phyloP scores from a whole-genome alignment of 2,888 invertebrate species.

The Hypena proboscidalis region DNA sequence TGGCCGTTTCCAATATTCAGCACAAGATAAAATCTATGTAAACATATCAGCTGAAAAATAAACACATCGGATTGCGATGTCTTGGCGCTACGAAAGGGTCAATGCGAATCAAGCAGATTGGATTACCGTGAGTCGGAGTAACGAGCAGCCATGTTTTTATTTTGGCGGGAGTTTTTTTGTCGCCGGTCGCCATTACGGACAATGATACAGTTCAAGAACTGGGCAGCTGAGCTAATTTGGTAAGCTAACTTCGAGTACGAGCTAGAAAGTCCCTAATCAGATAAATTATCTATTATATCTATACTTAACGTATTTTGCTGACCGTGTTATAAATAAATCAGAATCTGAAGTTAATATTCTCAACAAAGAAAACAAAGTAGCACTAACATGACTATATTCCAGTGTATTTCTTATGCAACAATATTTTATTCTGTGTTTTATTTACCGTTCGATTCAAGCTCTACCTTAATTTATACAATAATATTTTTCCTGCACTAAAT shows the following conservation, averaged over 20 bases:
- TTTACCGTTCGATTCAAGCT: too few species aligned
- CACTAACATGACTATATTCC: too few species aligned
- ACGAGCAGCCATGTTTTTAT: conserved; percentile 60
- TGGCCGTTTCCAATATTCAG: conserved; percentile 20
- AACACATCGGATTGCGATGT: conserved; percentile 35
- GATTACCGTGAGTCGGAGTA: conserved; percentile 59
- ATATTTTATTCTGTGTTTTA: background rate
- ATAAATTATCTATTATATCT: too few species aligned
- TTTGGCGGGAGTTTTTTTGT: conserved; percentile 43
- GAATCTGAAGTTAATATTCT: too few species aligned
- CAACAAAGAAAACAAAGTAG: too few species aligned
- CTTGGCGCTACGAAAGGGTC: conserved; percentile 45
- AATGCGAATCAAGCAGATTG: conserved; percentile 59
- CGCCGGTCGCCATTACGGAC: conserved; percentile 36
- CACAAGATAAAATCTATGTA: conserved; percentile 5
- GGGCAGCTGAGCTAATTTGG: conserved; percentile 11
- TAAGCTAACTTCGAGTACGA: background rate
- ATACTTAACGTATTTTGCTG: too few species aligned
- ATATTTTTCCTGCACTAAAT: too few species aligned
- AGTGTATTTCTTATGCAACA: too few species aligned
- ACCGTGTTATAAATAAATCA: too few species aligned
- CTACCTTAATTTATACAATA: too few species aligned
- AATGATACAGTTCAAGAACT: conserved; percentile 20
- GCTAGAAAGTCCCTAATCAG: too few species aligned
- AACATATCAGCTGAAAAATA: conserved; percentile 40